Conservation (phyloP, 2,113 vertebrate species). For the Brachyhypopomus gauderio region DNA sequence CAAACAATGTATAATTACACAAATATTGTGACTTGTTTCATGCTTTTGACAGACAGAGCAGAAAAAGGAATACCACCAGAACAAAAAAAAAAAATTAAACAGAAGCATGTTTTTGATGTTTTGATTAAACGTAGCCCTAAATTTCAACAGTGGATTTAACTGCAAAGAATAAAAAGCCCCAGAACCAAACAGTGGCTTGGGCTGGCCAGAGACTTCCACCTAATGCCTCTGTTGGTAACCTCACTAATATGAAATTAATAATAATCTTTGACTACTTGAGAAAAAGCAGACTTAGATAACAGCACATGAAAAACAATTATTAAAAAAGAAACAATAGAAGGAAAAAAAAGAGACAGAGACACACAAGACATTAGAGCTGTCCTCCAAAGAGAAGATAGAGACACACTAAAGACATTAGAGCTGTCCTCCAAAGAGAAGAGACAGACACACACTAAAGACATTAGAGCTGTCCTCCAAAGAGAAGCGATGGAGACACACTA, state of each 20-base stretch:
- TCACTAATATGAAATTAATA: no score
- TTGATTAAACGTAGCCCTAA: not conserved
- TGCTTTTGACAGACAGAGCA: not conserved
- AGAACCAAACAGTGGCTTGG: not conserved
- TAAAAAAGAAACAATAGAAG: not conserved
- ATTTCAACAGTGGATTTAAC: constrained; percentile 13
- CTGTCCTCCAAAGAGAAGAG: not conserved
- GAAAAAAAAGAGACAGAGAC: no score
- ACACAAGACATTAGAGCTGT: no score
- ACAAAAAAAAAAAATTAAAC: not conserved
- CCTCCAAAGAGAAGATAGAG: no score
- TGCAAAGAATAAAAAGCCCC: not conserved
- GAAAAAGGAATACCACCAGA: not conserved
- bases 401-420: no score
- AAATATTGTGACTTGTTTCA: constrained; percentile 8
- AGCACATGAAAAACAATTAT: not conserved
- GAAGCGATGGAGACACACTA: no score
- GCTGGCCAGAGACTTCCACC: not conserved
- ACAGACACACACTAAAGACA: no score
- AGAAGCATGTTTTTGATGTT: constrained; percentile 2
- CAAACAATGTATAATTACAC: constrained; percentile 11
- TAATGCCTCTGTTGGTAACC: not conserved
- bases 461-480: no score
- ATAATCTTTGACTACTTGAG: not conserved
- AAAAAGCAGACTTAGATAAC: not conserved